Evolutionary conservation across 2,797 vertebrate species (phyloP).

Genomic region (Darevskia nairensis): DNA sequence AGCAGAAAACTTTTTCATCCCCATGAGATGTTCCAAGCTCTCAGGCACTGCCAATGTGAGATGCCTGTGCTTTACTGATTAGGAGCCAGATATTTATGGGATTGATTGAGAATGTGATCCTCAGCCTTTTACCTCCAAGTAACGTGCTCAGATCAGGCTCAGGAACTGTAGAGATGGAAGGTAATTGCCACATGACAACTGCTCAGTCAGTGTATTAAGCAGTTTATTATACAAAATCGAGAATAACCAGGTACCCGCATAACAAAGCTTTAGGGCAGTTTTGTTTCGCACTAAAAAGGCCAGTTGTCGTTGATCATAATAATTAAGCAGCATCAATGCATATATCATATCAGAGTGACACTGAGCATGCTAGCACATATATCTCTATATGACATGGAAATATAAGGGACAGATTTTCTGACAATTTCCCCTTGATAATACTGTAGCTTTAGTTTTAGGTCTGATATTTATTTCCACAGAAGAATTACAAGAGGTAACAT

Average conservation of each 20-base stretch:
- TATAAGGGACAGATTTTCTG: background rate
- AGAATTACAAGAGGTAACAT: background rate
- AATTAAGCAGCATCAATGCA: too few species aligned
- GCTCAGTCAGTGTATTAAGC: slow-evolving; percentile 13
- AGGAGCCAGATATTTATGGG: background rate
- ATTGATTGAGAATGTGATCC: slow-evolving; percentile 6
- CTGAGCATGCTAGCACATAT: too few species aligned
- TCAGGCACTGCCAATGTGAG: background rate
- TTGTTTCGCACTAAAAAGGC: background rate
- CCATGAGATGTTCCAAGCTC: background rate
- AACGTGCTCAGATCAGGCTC: slow-evolving; percentile 24
- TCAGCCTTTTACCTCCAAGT: background rate
- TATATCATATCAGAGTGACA: too few species aligned
- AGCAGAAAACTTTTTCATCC: background rate
- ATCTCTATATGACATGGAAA: background rate
- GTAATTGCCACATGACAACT: background rate
- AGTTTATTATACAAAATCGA: background rate
- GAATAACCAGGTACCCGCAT: background rate
- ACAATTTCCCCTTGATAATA: background rate
- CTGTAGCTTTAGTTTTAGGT: background rate
- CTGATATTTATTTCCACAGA: background rate
- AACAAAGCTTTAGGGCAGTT: background rate
- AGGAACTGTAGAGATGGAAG: background rate
- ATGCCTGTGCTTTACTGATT: slow-evolving; percentile 14
- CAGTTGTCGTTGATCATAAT: too few species aligned